These are phyloP conservation scores for Lomographa bimaculata DNA, from an alignment of 2,888 invertebrate genomes.

Conservation along the genomic window DNA sequence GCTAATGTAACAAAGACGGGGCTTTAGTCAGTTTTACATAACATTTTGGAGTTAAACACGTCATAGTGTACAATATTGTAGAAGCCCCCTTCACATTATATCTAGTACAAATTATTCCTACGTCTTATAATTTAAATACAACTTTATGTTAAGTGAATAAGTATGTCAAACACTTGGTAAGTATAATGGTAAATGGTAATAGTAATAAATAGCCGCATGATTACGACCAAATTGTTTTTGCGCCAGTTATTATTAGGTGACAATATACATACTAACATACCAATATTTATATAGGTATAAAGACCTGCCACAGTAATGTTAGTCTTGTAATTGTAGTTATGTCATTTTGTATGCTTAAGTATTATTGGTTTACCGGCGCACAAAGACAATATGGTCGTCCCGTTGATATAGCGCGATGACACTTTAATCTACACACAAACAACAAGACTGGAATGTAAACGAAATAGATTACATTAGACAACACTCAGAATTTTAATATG, in stretches of 20 bases:
- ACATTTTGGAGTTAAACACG: conserved; percentile 8
- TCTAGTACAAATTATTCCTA: conserved; percentile 22
- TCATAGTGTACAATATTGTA: conserved; percentile 6
- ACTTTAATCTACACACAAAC: conserved; percentile 23
- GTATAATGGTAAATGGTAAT: conserved; percentile 1
- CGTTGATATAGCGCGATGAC: conserved; percentile 17
- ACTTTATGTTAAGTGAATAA: conserved; percentile 16
- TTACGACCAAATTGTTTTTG: conserved; percentile 11
- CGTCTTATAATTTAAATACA: conserved; percentile 17
- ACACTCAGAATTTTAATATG: conserved; percentile 28
- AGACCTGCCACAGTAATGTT: too few relatives aligned
- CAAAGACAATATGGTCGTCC: conserved; percentile 6
- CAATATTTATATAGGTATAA: too few relatives aligned
- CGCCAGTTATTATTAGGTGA: too few relatives aligned
- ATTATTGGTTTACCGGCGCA: conserved; percentile 1
- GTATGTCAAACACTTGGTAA: conserved; percentile 14
- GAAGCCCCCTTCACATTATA: conserved; percentile 21
- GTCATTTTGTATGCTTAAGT: not conserved
- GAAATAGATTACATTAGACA: conserved; percentile 28
- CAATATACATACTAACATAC: too few relatives aligned
- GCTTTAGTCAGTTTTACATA: conserved; percentile 3
- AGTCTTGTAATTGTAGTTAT: too few relatives aligned
- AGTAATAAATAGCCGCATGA: conserved; percentile 8
- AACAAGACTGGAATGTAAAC: conserved; percentile 43
- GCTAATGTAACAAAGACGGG: conserved; percentile 11